These are phyloP conservation scores for Chaetorhynchus papuensis DNA, from an alignment of 2,113 vertebrate species.

Conservation along the genomic window DNA sequence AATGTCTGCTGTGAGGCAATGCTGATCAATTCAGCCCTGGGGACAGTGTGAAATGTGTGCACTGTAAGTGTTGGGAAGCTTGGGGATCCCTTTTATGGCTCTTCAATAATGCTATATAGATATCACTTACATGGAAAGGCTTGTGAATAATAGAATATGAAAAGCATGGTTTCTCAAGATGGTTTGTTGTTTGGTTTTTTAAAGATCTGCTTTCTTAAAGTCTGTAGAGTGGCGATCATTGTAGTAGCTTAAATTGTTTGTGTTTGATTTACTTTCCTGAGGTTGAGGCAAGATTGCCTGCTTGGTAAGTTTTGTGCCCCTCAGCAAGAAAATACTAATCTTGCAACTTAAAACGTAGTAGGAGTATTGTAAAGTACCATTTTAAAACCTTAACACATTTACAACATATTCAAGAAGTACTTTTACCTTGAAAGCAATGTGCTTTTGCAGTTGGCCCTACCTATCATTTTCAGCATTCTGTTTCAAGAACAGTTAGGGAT, in stretches of 20 bases:
- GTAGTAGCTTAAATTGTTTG: not conserved
- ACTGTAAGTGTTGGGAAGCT: not conserved
- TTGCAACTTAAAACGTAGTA: not conserved
- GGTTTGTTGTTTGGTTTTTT: not conserved
- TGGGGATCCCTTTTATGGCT: not conserved
- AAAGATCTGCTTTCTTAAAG: not conserved
- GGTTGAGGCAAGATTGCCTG: not conserved
- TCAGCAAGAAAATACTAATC: not conserved
- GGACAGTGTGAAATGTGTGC: accelerated
- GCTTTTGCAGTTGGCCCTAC: not conserved
- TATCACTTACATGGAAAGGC: not conserved
- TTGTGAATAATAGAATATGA: not conserved
- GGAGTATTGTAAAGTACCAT: not conserved
- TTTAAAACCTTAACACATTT: not conserved
- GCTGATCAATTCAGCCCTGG: not conserved
- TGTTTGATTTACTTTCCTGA: not conserved
- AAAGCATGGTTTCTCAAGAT: not conserved
- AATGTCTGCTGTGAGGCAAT: accelerated
- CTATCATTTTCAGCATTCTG: not conserved
- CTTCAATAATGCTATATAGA: not conserved
- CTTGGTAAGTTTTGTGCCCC: not conserved
- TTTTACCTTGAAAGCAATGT: not conserved
- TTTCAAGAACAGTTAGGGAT: not conserved
- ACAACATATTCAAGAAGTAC: not conserved
- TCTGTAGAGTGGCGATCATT: not conserved